These are phyloP conservation scores for Menura novaehollandiae DNA, from an alignment of 2,113 vertebrate species.

Conservation along the genomic window DNA sequence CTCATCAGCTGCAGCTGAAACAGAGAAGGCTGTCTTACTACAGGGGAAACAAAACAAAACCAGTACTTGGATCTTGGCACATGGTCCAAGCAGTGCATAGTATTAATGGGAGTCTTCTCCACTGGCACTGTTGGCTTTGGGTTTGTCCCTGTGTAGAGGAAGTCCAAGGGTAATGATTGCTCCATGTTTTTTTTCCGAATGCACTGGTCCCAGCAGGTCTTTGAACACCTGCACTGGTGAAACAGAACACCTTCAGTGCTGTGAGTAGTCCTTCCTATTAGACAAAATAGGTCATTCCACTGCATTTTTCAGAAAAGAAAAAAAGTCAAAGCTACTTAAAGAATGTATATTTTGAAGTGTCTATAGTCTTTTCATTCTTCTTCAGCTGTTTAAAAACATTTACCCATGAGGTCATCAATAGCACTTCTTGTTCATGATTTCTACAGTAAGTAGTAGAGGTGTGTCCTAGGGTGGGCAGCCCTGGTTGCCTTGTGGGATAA, in stretches of 20 bases:
- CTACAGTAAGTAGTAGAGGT: background rate
- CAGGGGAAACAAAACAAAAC: background rate
- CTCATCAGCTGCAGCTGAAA: background rate
- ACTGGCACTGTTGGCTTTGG: background rate
- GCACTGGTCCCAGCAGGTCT: background rate
- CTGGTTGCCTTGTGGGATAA: background rate
- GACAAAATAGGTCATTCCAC: background rate
- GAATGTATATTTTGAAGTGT: background rate
- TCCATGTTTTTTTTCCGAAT: background rate
- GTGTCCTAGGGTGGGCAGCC: background rate
- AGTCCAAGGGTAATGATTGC: background rate
- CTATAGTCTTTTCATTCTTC: background rate
- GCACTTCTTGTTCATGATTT: background rate
- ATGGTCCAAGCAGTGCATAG: background rate
- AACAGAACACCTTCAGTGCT: background rate
- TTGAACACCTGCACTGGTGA: background rate
- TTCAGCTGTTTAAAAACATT: background rate
- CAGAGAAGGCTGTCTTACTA: background rate
- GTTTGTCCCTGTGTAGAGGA: background rate
- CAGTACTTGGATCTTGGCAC: background rate
- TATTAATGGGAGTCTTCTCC: background rate
- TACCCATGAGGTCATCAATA: background rate
- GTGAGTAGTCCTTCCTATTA: too few relatives aligned
- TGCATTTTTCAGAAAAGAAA: background rate
- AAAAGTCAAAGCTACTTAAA: background rate